Conservation (phyloP, 2,888 invertebrate species). For the Zaprionus bogoriensis region DNA sequence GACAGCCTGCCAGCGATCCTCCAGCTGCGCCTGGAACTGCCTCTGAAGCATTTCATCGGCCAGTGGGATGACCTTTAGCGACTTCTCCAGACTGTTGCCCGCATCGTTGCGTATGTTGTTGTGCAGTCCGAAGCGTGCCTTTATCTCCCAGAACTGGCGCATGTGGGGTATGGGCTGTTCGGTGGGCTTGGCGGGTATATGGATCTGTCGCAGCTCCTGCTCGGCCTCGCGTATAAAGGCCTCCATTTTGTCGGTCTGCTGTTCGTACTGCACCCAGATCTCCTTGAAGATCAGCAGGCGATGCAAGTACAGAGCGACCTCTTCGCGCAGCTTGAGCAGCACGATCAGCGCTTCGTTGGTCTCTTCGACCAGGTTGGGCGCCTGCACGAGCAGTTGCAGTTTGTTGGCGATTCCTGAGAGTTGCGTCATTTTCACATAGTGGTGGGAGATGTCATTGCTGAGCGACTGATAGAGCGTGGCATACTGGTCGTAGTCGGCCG, state of each 20-base stretch:
- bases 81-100: conserved; percentile 89
- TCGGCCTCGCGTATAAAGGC: conserved; percentile 90
- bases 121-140: conserved; percentile 93
- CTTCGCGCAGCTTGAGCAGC: conserved; percentile 89
- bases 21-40: conserved; percentile 90
- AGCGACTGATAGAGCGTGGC: conserved; percentile 92
- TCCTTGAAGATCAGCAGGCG: conserved; percentile 90
- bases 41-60: conserved; percentile 92
- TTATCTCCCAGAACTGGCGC: conserved; percentile 93
- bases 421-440: conserved; percentile 90
- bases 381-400: conserved; percentile 89
- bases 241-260: conserved; percentile 89
- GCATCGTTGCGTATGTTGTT: conserved; percentile 90
- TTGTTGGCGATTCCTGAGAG: conserved; percentile 89
- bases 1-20: conserved; percentile 89
- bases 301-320: conserved; percentile 88
- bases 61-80: conserved; percentile 90
- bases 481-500: conserved; percentile 92
- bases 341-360: conserved; percentile 89
- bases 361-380: conserved; percentile 89
- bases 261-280: conserved; percentile 90
- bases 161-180: conserved; percentile 88
- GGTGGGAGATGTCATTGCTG: conserved; percentile 90
- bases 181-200: conserved; percentile 85
- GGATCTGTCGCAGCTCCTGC: conserved; percentile 87